Base-by-base conservation (phyloP, 2,113 vertebrate species). In the Pelusios castaneus region DNA sequence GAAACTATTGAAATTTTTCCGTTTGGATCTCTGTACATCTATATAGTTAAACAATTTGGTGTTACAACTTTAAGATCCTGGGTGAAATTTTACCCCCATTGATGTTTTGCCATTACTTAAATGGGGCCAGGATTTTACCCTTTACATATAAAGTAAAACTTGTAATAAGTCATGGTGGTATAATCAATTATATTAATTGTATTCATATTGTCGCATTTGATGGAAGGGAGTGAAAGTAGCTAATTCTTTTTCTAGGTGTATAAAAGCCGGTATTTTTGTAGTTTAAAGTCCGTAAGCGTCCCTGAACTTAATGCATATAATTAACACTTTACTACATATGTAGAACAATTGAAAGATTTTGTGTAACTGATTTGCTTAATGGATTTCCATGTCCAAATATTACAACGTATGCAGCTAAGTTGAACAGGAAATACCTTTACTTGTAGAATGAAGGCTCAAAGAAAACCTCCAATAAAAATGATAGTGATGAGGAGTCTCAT, bases 401-500 rank as follows among this genome's bases (percentile, higher is more conserved):
- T 78, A 17, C 27, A 77, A 88, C 2, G 13, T 82, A 5, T 78
- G 21, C 45, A 93, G 55, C 67, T 51, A 78, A 92, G 45, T 2
- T 84, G 51, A 55, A 88, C 77, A 78, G 78, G 0, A 58, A 90
- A 76, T 93, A 12, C 81, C 58, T n/a, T 96, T 96, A 22, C 82
- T 80, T 96, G 4, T 80, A 99, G 98, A 99, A 97, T 92, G 99
- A 99, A 96, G 98, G 98, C 93, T 97, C 97, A 0, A 98, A 97
- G 94, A 98, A 98, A 96, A 95, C 95, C 25, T 97, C 97, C 54
- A 98, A 95, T 51, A 96, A 96, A 97, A 98, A 95, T 77, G 98
- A 99, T 83, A 98, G 97, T 67, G 99, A 99, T 84, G 99, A 99
- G 41, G 99, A 99, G 87, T 95, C 97, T 6, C 96, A 97, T 19